phyloP scores from a whole-genome alignment of 2,888 invertebrate species.

The Agrotis ipsilon region DNA sequence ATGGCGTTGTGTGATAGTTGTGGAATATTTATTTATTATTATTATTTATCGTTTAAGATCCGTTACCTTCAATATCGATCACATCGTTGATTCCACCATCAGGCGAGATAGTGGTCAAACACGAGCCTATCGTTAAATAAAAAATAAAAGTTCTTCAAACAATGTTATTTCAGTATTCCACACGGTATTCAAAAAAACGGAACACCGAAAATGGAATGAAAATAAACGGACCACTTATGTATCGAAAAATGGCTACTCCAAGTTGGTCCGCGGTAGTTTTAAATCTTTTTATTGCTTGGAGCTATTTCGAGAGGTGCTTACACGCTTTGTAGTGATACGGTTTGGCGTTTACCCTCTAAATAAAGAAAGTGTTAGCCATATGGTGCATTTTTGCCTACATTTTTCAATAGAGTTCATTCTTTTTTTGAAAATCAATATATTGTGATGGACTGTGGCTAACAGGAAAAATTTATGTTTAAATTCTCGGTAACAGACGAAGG shows the following conservation, averaged over 20 bases:
- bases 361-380: constrained; percentile 4
- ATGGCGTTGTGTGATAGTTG: no score
- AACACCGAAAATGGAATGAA: no score
- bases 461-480: no score
- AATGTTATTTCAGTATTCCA: constrained; percentile 15
- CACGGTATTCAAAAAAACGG: not conserved
- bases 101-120: no score
- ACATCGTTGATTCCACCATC: no score
- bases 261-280: constrained; percentile 1
- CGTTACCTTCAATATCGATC: no score
- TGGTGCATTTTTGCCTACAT: not conserved
- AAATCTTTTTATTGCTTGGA: constrained; percentile 34
- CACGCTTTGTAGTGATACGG: constrained; percentile 18
- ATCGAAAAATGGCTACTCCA: not conserved
- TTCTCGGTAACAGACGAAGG: no score
- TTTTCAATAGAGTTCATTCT: not conserved
- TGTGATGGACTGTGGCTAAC: no score
- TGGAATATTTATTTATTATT: no score
- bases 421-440: no score
- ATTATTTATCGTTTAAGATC: no score
- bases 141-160: not conserved
- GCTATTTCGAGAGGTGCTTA: constrained; percentile 30
- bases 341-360: constrained; percentile 19
- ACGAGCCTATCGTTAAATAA: no score
- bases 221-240: not conserved